Percentiles rank a stretch among this genome's conserved stretches.
Evolutionary conservation across 2,113 vertebrate species (phyloP).

Genomic region (Erythrocercus mccallii): DNA sequence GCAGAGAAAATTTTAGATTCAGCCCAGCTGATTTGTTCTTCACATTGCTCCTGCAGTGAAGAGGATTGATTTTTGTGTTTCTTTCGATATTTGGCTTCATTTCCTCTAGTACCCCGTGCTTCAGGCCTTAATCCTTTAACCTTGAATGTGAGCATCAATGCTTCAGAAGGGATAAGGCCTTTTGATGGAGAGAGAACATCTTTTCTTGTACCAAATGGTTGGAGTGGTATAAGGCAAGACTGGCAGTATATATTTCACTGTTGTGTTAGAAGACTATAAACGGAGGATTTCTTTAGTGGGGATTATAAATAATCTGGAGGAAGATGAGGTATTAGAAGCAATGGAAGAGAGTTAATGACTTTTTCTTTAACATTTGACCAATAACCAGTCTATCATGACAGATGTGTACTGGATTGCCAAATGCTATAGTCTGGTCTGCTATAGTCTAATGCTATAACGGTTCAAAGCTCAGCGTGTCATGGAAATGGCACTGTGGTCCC

Average conservation of each 20-base stretch:
- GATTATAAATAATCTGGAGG: constrained; percentile 50
- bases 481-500: constrained; percentile 45
- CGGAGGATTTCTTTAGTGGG: constrained; percentile 3
- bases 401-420: constrained; percentile 39
- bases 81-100: constrained; percentile 68
- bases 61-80: constrained; percentile 71
- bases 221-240: neutral
- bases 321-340: constrained; percentile 18
- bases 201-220: constrained; percentile 51
- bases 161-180: constrained; percentile 36
- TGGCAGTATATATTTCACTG: neutral
- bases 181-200: constrained; percentile 45
- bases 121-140: constrained; percentile 69
- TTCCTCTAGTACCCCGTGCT: constrained; percentile 50
- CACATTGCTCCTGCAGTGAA: constrained; percentile 47
- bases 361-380: constrained; percentile 55
- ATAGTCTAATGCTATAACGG: no score
- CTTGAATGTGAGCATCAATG: constrained; percentile 51
- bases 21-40: constrained; percentile 68
- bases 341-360: constrained; percentile 32
- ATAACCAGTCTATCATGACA: constrained; percentile 34
- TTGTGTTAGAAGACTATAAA: constrained; percentile 28
- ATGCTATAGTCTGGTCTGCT: constrained; percentile 37
- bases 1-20: constrained; percentile 67
- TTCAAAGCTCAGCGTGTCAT: constrained; percentile 37